These are phyloP conservation scores for Microtus oregoni DNA, from an alignment of 2,113 vertebrate species.

Conservation along the genomic window DNA sequence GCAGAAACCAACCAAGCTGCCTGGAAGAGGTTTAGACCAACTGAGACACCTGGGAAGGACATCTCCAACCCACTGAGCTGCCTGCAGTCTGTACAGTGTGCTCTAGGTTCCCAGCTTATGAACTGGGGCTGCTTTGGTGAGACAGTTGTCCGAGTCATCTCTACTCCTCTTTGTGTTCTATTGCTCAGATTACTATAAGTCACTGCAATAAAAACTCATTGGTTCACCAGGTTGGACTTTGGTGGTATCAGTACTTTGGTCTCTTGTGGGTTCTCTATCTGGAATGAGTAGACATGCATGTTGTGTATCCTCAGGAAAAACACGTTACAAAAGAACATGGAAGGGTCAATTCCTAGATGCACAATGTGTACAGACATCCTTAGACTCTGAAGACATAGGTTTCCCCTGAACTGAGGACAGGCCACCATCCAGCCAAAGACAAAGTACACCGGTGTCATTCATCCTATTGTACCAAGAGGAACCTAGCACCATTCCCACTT, in stretches of 20 bases:
- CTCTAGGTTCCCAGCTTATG: not conserved
- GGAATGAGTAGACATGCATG: not conserved
- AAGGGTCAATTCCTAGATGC: not conserved
- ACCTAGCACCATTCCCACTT: not conserved
- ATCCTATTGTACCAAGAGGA: not conserved
- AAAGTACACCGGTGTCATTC: not conserved
- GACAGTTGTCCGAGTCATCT: not conserved
- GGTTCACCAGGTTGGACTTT: not conserved
- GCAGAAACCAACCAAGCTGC: not conserved
- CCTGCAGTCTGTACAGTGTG: not conserved
- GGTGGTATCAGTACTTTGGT: not conserved
- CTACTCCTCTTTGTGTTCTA: not conserved
- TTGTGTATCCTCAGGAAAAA: not conserved
- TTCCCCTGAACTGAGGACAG: not conserved
- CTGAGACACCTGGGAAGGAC: not conserved
- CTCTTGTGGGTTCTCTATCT: not conserved
- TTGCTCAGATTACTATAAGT: not conserved
- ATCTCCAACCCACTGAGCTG: not conserved
- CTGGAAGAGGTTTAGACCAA: not conserved
- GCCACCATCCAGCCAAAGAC: rapidly evolving
- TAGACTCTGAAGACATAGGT: not conserved
- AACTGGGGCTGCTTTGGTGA: not conserved
- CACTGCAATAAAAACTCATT: not conserved
- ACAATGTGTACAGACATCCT: not conserved
- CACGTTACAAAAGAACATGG: not conserved